Evolutionary conservation across 2,888 invertebrate genomes (phyloP).

Genomic region (Drosophila infuscata): DNA sequence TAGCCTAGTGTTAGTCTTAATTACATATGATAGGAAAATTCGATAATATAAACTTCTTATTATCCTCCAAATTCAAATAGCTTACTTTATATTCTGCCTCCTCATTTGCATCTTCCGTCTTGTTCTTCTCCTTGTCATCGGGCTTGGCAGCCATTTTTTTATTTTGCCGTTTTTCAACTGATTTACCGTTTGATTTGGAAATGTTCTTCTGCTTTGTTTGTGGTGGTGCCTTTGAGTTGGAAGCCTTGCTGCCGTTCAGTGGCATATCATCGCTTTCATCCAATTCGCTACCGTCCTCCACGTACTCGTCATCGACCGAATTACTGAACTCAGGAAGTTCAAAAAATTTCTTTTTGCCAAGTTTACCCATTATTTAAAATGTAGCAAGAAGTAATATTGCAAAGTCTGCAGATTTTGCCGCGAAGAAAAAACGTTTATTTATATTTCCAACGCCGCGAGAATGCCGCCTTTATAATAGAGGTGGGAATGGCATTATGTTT

Average conservation of each 20-base stretch:
- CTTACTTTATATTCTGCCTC: slow-evolving; percentile 77
- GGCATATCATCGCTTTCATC: slow-evolving; percentile 77
- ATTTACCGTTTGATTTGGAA: slow-evolving; percentile 33
- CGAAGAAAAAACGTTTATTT: slow-evolving; percentile 42
- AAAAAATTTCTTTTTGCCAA: slow-evolving; percentile 81
- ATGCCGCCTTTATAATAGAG: slow-evolving; percentile 40
- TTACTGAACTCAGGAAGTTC: slow-evolving; percentile 68
- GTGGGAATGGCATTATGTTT: neutral
- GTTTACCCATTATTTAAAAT: slow-evolving; percentile 73
- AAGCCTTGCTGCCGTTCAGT: slow-evolving; percentile 77
- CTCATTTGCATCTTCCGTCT: slow-evolving; percentile 82
- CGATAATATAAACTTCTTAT: neutral
- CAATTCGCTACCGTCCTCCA: slow-evolving; percentile 20
- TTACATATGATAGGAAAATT: slow-evolving; percentile 43
- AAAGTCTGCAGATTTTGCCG: slow-evolving; percentile 40
- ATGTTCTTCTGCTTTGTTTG: slow-evolving; percentile 55
- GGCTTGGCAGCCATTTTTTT: slow-evolving; percentile 12
- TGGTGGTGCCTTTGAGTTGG: slow-evolving; percentile 76
- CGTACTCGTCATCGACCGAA: too few relatives aligned
- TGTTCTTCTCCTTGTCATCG: slow-evolving; percentile 31
- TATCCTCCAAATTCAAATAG: neutral
- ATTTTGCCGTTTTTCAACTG: slow-evolving; percentile 17
- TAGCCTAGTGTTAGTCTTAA: too few relatives aligned
- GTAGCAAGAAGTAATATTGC: neutral
- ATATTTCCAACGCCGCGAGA: slow-evolving; percentile 23